Evolutionary conservation across 2,888 invertebrate species (phyloP).

Genomic region (Drosophila flavopinicola): DNA sequence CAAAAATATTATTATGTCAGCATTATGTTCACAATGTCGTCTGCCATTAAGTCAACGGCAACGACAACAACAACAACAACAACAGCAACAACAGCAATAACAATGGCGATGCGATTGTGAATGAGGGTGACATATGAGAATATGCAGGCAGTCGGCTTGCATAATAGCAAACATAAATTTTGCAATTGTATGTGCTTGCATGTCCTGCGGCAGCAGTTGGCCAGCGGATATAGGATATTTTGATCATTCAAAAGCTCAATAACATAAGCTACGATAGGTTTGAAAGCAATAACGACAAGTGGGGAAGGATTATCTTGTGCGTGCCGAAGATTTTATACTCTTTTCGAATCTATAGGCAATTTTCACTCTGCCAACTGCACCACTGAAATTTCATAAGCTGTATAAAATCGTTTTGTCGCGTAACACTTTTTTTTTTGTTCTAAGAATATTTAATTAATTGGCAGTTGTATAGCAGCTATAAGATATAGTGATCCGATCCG

Average conservation of each 20-base stretch:
- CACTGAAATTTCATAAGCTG: too few species aligned
- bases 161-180: constrained; percentile 74
- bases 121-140: constrained; percentile 55
- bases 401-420: too few species aligned
- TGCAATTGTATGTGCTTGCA: constrained; percentile 23
- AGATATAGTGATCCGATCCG: too few species aligned
- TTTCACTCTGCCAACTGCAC: too few species aligned
- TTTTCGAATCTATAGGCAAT: too few species aligned
- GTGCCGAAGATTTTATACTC: too few species aligned
- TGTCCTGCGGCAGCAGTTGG: constrained; percentile 26
- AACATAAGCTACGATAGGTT: constrained; percentile 5
- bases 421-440: too few species aligned
- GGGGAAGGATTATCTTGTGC: not conserved
- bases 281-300: not conserved
- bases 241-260: constrained; percentile 26
- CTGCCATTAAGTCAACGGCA: constrained; percentile 71
- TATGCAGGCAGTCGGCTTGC: constrained; percentile 52
- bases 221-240: constrained; percentile 21
- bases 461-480: too few species aligned
- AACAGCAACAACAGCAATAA: constrained; percentile 24
- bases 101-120: constrained; percentile 14
- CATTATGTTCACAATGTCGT: constrained; percentile 77
- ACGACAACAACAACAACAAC: constrained; percentile 28
- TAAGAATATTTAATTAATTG: too few species aligned
- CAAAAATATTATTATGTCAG: constrained; percentile 77